Percentiles rank a stretch among this genome's conserved stretches.
Conservation (phyloP, 2,888 invertebrate genomes). For the Drosophila colorata region DNA sequence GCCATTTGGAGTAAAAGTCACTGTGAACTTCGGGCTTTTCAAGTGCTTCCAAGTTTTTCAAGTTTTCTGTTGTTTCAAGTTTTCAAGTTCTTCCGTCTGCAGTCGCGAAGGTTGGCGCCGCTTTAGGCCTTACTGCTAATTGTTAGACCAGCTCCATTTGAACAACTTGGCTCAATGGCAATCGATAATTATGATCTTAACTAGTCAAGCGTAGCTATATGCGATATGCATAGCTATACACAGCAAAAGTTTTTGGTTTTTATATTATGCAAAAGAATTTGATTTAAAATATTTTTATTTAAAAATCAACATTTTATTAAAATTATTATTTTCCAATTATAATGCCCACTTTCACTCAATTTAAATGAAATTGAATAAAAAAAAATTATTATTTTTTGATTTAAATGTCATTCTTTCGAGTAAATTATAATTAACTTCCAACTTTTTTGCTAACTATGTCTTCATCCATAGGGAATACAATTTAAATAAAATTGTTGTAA, state of each 20-base stretch:
- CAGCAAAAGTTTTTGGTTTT: neutral
- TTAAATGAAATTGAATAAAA: too few species aligned
- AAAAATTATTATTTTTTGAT: too few species aligned
- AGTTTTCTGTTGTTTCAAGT: conserved; percentile 10
- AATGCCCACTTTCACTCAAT: too few species aligned
- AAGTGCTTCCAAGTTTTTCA: conserved; percentile 10
- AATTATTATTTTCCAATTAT: too few species aligned
- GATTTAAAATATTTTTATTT: too few species aligned
- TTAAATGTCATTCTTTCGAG: too few species aligned
- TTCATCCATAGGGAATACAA: too few species aligned
- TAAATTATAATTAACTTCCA: too few species aligned
- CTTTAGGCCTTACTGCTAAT: conserved; percentile 51
- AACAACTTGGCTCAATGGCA: conserved; percentile 43
- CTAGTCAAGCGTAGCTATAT: neutral
- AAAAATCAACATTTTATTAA: too few species aligned
- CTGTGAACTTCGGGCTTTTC: conserved; percentile 9
- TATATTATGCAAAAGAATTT: too few species aligned
- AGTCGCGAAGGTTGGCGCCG: conserved; percentile 31
- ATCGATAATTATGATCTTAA: conserved; percentile 43
- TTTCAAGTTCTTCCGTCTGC: conserved; percentile 61
- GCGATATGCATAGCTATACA: neutral
- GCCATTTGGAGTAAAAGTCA: conserved; percentile 36
- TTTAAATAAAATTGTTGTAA: too few species aligned
- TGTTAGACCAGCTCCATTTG: conserved; percentile 21
- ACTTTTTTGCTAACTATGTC: too few species aligned